Conservation (phyloP, 2,888 invertebrate species). For the Chirona hameri region DNA sequence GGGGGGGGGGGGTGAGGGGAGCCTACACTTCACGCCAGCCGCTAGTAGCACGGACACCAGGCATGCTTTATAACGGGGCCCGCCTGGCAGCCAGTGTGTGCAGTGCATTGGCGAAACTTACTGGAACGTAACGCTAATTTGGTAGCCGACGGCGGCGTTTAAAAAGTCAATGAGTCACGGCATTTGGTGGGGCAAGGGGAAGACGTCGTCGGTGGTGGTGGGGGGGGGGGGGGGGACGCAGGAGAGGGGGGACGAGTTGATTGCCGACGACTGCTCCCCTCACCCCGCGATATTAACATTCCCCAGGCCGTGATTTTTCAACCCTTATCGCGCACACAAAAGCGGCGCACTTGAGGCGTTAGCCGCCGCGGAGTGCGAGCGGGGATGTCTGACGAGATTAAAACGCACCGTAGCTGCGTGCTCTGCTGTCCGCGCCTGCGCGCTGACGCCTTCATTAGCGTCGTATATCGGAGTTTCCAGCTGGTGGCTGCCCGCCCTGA, state of each 20-base stretch:
- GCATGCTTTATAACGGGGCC: neutral
- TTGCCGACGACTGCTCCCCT: neutral
- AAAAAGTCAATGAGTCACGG: neutral
- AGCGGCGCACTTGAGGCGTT: conserved; percentile 1
- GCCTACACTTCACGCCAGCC: neutral
- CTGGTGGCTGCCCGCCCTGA: neutral
- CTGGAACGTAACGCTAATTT: neutral
- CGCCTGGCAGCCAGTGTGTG: neutral
- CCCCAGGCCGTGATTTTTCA: neutral
- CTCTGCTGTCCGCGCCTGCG: neutral
- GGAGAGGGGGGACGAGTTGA: neutral
- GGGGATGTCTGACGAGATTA: neutral
- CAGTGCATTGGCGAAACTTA: neutral
- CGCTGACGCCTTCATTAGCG: conserved; percentile 3
- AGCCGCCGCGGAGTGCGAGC: neutral
- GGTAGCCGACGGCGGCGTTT: neutral
- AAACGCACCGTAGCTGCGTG: neutral
- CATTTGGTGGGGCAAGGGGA: neutral
- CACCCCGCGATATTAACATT: conserved; percentile 7
- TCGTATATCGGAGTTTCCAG: neutral
- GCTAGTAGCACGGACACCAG: neutral
- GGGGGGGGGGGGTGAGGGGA: too few species aligned
- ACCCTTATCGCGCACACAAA: neutral
- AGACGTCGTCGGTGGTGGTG: neutral
- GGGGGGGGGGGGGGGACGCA: neutral